Evolutionary conservation across 1,140 invertebrate genomes (phyloP).

Genomic region (Augochlora pura): DNA sequence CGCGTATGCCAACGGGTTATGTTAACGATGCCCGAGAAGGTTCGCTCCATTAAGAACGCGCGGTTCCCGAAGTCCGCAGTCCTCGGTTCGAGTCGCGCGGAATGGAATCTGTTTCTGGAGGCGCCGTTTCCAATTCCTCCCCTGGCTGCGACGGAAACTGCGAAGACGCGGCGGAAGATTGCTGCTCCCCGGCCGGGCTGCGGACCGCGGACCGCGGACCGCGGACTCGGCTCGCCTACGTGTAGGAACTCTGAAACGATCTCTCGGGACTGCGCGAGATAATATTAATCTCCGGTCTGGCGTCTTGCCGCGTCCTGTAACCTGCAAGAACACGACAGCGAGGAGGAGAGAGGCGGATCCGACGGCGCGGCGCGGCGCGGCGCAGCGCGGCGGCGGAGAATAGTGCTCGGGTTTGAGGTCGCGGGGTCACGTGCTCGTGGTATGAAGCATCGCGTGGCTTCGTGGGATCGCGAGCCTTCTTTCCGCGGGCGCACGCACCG

Average conservation of each 20-base stretch:
- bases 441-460: constrained; percentile 73
- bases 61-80: background rate
- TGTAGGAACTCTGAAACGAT: constrained; percentile 34
- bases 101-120: background rate
- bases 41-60: constrained; percentile 49
- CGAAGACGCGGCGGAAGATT: background rate
- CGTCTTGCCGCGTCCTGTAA: constrained; percentile 65
- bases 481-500: constrained; percentile 58
- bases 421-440: constrained; percentile 70
- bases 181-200: too few species aligned
- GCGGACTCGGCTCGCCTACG: background rate
- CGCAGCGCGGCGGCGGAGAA: constrained; percentile 68
- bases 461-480: constrained; percentile 68
- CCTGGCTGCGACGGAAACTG: background rate
- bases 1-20: constrained; percentile 71
- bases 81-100: background rate
- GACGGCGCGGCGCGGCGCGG: constrained; percentile 41
- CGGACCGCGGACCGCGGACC: too few species aligned
- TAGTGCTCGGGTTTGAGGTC: constrained; percentile 73
- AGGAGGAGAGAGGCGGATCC: constrained; percentile 48
- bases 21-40: constrained; percentile 70
- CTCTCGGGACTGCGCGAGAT: constrained; percentile 25
- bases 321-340: constrained; percentile 34
- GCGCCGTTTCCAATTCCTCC: background rate
- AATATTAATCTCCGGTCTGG: constrained; percentile 65